Evolutionary conservation across 2,113 vertebrate genomes (phyloP), one percentile per base, ranked within the genome.

Genomic region (Anser brachyrhynchus): DNA sequence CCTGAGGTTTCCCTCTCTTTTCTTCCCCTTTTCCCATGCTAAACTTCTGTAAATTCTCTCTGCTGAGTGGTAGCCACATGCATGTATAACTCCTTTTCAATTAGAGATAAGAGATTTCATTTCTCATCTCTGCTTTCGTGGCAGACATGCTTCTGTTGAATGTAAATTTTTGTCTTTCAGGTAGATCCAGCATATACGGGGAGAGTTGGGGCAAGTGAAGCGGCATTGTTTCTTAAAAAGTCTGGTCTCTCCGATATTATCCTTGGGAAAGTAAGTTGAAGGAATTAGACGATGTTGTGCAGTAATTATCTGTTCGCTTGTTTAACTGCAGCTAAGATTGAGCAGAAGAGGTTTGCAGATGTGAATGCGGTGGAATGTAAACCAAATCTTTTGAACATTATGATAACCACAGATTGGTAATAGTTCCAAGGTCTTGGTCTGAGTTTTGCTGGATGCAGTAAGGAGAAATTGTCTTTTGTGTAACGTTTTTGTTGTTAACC

Each of bases 191-290:
- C 99, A 9, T 98, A 99, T 41, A 99, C 98, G 0, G 99, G 99
- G 39, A 98, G 98, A 97, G 98, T 99, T 9, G 99, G 99, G 79
- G 99, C 99, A 29, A 98, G 97, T 23, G 99, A 99, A 96, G 99
- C 99, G 51, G 99, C 99, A 0, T 97, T 99, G 72, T 99, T 99
- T 85, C 98, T 99, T 66, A 99, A 99, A 96, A 99, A 99, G 90
- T 99, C 99, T 1, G 99, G 99, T 17, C 98, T 99, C 16, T 98
- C 99, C 54, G 99, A 99, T 89, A 94, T 98, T 70, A 97, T 98
- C n/a, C 95, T 99, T 81, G 99, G 99, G 95, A 99, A 99, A 98
- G 99, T 99, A 97, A 37, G 97, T 94, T 39, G n/a, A 33, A 58
- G 33, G 82, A 44, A 9, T 49, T 37, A 20, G 26, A 3, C 58